phyloP scores from a whole-genome alignment of 1,140 invertebrate genomes.

The Lucilia cuprina region DNA sequence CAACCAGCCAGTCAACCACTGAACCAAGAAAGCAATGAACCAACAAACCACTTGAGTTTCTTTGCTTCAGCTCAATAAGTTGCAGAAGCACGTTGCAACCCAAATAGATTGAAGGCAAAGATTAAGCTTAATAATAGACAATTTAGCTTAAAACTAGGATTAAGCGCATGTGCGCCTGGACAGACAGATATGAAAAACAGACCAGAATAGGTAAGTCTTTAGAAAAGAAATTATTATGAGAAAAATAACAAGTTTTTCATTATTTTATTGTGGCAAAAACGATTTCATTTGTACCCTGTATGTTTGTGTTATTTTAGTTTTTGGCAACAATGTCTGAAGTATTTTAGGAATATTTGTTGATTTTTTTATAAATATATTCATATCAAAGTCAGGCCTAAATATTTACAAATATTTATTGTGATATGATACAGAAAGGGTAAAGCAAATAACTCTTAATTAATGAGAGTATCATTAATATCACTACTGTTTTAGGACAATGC shows the following conservation, averaged over 20 bases:
- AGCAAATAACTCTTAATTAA: no score
- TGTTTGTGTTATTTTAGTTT: no score
- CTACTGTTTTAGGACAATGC: no score
- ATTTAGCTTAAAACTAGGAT: conserved; percentile 31
- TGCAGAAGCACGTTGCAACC: conserved; percentile 24
- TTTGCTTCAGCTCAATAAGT: not conserved
- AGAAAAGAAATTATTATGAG: no score
- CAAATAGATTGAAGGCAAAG: conserved; percentile 32
- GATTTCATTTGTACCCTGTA: not conserved
- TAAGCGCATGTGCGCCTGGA: conserved; percentile 30
- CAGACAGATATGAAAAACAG: not conserved
- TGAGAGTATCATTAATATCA: no score
- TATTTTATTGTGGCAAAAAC: not conserved
- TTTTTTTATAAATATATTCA: no score
- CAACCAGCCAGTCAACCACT: not conserved
- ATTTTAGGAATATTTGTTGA: not conserved
- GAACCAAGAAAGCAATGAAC: not conserved
- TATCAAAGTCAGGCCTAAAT: no score
- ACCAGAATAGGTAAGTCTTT: not conserved
- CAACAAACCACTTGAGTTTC: not conserved
- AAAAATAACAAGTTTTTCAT: not conserved
- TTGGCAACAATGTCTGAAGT: not conserved
- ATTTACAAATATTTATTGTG: no score
- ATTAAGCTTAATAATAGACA: conserved; percentile 30
- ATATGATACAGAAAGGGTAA: no score